These are phyloP conservation scores for Ladona fulva DNA, from an alignment of 1,140 invertebrate genomes.

Conservation along the genomic window DNA sequence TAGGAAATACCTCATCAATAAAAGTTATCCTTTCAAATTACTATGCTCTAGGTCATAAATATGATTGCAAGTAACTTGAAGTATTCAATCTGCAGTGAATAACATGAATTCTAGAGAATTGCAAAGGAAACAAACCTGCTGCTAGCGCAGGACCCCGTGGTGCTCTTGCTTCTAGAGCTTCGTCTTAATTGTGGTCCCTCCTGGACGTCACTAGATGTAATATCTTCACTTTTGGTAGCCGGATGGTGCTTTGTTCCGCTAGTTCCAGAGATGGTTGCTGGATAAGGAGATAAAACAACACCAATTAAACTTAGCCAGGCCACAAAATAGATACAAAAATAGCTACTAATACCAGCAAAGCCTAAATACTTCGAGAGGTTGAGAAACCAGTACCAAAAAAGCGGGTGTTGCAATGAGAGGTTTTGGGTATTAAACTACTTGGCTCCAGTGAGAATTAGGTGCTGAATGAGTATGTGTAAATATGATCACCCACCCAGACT, in stretches of 20 bases:
- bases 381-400: neutral
- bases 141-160: slow-evolving; percentile 67
- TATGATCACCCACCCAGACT: slow-evolving; percentile 18
- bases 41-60: no score
- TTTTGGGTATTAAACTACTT: neutral
- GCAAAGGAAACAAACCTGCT: slow-evolving; percentile 41
- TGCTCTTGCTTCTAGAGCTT: slow-evolving; percentile 40
- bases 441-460: neutral
- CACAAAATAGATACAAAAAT: neutral
- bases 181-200: slow-evolving; percentile 30
- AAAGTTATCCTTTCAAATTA: no score
- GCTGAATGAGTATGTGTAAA: slow-evolving; percentile 3
- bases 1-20: no score
- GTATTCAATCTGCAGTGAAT: no score
- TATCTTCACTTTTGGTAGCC: neutral
- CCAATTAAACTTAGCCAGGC: neutral
- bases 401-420: slow-evolving; percentile 1
- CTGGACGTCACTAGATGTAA: neutral
- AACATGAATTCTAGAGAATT: no score
- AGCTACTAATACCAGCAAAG: neutral
- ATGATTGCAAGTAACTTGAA: no score
- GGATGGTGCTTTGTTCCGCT: neutral
- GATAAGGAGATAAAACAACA: neutral
- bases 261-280: neutral
- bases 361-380: neutral